phyloP scores from a whole-genome alignment of 1,140 invertebrate genomes.

The Pachypeltis micranthus region DNA sequence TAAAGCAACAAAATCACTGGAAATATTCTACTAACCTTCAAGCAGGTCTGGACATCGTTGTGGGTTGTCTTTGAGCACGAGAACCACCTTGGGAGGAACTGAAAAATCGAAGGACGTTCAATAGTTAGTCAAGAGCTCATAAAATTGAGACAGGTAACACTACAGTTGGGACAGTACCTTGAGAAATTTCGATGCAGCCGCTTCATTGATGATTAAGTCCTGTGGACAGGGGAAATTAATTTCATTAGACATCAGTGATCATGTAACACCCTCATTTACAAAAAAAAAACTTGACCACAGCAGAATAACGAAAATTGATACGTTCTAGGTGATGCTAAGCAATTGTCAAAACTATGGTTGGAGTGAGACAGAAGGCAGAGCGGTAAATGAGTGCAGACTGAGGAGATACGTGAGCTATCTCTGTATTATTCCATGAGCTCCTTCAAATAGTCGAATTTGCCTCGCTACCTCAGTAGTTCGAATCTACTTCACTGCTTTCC shows the following conservation, averaged over 20 bases:
- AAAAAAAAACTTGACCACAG: no score
- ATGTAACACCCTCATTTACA: background rate
- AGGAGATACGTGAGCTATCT: no score
- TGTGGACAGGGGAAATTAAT: background rate
- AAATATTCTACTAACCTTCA: background rate
- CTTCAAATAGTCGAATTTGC: no score
- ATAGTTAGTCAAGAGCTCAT: background rate
- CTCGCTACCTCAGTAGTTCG: no score
- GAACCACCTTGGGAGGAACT: background rate
- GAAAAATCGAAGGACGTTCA: background rate
- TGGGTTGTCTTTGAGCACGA: background rate
- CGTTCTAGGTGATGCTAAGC: no score
- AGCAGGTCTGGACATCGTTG: background rate
- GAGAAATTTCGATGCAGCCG: background rate
- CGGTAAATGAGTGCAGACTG: no score
- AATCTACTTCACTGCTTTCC: no score
- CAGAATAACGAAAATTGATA: no score
- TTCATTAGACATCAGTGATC: background rate
- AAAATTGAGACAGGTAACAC: no score
- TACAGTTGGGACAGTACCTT: background rate
- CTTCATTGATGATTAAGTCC: background rate
- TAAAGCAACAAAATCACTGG: background rate
- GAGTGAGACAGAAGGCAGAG: no score
- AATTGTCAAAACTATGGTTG: no score
- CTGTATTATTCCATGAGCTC: no score